Conservation (phyloP, 30 jellyfish, hydroid and myxozoan species). For the Kudoa iwatai region DNA sequence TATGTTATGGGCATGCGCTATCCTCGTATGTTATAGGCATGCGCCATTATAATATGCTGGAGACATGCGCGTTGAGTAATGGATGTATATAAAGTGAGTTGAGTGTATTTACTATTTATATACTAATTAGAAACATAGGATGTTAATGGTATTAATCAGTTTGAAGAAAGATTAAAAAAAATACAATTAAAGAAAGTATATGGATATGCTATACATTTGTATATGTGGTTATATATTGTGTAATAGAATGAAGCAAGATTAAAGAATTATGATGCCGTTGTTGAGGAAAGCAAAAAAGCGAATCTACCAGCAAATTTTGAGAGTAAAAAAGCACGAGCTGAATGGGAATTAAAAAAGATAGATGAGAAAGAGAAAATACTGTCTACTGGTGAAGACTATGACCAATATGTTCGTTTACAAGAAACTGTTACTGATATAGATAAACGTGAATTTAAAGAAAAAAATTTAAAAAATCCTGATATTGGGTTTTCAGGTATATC, state of each 20-base stretch:
- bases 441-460: constrained; percentile 7
- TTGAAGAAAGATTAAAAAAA: too few species aligned
- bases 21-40: too few species aligned
- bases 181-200: too few species aligned
- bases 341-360: constrained; percentile 47
- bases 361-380: constrained; percentile 39
- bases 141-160: too few species aligned
- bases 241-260: constrained; percentile 73
- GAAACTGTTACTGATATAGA: constrained; percentile 50
- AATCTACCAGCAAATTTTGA: constrained; percentile 52
- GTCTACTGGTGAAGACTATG: constrained; percentile 61
- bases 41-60: too few species aligned
- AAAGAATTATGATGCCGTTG: constrained; percentile 37
- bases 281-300: constrained; percentile 45
- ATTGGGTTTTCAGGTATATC: constrained; percentile 74
- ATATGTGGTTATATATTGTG: too few species aligned
- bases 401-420: constrained; percentile 9
- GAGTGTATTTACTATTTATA: too few species aligned
- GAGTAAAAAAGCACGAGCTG: constrained; percentile 44
- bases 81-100: too few species aligned
- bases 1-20: too few species aligned
- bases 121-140: too few species aligned
- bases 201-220: too few species aligned
- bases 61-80: too few species aligned
- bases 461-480: constrained; percentile 43